phyloP scores from a whole-genome alignment of 2,888 invertebrate species.

The Epinotia brunnichana region DNA sequence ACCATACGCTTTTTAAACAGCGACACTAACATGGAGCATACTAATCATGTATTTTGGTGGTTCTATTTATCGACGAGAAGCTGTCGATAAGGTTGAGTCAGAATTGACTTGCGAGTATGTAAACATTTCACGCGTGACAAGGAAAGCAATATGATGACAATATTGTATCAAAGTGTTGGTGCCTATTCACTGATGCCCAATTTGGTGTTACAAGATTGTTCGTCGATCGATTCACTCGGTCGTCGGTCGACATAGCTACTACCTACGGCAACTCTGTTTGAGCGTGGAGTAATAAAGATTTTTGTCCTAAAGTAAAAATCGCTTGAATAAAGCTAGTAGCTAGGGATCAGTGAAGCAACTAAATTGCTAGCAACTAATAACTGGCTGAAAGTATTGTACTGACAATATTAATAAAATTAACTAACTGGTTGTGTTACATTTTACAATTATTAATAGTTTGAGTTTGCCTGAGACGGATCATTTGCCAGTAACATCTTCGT shows the following conservation, averaged over 20 bases:
- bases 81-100: slow-evolving; percentile 13
- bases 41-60: neutral
- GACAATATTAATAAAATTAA: slow-evolving; percentile 15
- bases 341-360: neutral
- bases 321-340: neutral
- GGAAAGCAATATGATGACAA: slow-evolving; percentile 49
- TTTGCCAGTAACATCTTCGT: too few relatives aligned
- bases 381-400: slow-evolving; percentile 5
- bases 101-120: slow-evolving; percentile 11
- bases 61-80: slow-evolving; percentile 10
- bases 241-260: neutral
- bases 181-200: neutral
- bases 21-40: neutral
- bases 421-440: neutral
- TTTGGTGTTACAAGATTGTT: neutral
- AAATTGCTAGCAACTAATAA: slow-evolving; percentile 1
- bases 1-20: neutral
- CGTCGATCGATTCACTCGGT: neutral
- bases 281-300: neutral
- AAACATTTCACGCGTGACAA: slow-evolving; percentile 17
- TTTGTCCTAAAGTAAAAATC: neutral
- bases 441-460: slow-evolving; percentile 1
- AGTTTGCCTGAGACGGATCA: slow-evolving; percentile 1
- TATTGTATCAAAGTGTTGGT: slow-evolving; percentile 17
- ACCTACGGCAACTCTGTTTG: neutral